A percentile compares a stretch with the other conserved stretches of the same genome.
Conservation (phyloP, 2,797 vertebrate species). For the Lepilemur septentrionalis region DNA sequence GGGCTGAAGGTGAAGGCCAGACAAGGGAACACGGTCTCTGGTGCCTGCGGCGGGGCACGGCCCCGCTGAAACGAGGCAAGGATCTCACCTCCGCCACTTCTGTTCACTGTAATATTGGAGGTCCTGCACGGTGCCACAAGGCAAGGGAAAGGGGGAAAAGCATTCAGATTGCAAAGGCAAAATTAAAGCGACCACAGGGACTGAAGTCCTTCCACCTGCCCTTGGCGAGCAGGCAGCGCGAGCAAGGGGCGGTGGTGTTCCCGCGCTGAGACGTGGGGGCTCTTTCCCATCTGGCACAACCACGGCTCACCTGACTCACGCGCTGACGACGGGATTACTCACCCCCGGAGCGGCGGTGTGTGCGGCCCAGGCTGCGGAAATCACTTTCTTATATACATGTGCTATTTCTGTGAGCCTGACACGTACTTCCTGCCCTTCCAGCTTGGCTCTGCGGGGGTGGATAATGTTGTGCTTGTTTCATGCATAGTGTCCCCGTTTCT, state of each 20-base stretch:
- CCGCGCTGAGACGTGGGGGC: background rate
- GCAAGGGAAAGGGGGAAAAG: background rate
- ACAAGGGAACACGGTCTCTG: too few species aligned
- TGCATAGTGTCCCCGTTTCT: slow-evolving; percentile 58
- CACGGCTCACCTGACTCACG: background rate
- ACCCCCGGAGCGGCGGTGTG: rapidly evolving
- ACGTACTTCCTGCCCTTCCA: slow-evolving; percentile 76
- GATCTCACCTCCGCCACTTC: background rate
- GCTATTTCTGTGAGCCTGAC: slow-evolving; percentile 79
- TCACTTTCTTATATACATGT: slow-evolving; percentile 68
- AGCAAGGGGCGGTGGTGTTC: background rate
- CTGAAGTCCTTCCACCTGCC: background rate
- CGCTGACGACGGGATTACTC: rapidly evolving
- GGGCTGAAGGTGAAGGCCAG: too few species aligned
- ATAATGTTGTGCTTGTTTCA: slow-evolving; percentile 56
- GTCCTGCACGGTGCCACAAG: background rate
- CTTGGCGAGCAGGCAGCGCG: rapidly evolving
- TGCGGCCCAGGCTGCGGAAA: background rate
- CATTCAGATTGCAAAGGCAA: background rate
- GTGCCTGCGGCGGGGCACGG: too few species aligned
- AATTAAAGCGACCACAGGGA: background rate
- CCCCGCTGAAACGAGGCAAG: background rate
- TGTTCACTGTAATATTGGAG: background rate
- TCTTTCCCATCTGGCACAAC: rapidly evolving
- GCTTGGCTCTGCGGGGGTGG: slow-evolving; percentile 68